Evolutionary conservation across 2,113 vertebrate genomes (phyloP), one percentile per base, ranked within the genome.

Genomic region (Porphyrio hochstetteri): DNA sequence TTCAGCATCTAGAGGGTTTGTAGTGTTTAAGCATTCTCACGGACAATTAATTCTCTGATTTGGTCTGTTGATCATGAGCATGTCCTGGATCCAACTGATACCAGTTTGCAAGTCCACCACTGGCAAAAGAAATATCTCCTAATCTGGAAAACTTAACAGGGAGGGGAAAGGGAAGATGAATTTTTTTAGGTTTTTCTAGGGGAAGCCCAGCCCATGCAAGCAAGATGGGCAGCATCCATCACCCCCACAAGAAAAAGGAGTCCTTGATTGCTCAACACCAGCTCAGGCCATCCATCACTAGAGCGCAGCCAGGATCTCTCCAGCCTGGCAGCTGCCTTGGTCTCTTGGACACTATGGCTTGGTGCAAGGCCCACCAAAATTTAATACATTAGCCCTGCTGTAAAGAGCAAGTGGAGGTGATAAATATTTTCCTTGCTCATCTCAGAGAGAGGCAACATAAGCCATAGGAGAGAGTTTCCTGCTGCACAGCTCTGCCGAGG

Each of bases 381-480:
- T 80, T 21, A 35, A 69, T 23, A 56, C 40, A 65, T 44, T 35
- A 59, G 20, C 6, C 16, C 69, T 67, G 27, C 29, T 90, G 42
- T 31, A 63, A 87, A 82, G 46, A 83, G 4, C 7, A 31, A 33
- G 33, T 20, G 29, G 36, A 63, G 5, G 8, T 60, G 64, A 88
- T 71, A 86, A 94, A 57, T 88, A 61, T 36, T 92, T 96, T 88
- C 79, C 59, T 69, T 88, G 59, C 42, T 70, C 68, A 44, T 35
- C 75, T 86, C 24, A n/a, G 24, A 56, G 57, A 64, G 36, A 77
- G n/a, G 27, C 33, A 40, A 50, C 8, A 18, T 28, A 64, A 60
- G 10, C 13, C 61, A 61, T 42, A 79, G 36, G 48, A 71, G 17
- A 57, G 19, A 16, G 8, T 0, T 4, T 78, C 29, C 56, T 71